These are phyloP conservation scores for Phrynosoma platyrhinos DNA, from an alignment of 2,113 vertebrate genomes.

Conservation along the genomic window DNA sequence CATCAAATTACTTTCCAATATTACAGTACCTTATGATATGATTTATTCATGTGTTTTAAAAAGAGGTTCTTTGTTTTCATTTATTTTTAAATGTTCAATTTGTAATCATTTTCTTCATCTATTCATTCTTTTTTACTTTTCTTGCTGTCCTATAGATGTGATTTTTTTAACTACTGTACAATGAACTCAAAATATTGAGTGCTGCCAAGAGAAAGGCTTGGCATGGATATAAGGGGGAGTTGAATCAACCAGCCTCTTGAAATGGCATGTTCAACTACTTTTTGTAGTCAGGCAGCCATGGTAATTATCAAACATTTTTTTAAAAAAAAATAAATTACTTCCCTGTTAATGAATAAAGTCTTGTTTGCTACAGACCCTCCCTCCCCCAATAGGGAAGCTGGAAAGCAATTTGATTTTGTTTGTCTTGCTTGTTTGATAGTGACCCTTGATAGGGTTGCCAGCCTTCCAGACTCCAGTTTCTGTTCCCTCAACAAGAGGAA, in stretches of 20 bases:
- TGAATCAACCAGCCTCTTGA: not conserved
- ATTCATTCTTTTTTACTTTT: not conserved
- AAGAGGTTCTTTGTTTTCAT: not conserved
- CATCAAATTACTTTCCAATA: not conserved
- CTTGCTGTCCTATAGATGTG: not conserved
- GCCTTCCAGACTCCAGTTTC: not conserved
- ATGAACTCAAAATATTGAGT: not conserved
- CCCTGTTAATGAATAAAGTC: constrained; percentile 14
- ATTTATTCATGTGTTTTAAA: not conserved
- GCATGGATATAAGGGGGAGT: not conserved
- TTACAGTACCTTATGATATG: not conserved
- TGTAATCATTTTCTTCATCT: not conserved
- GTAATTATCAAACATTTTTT: constrained; percentile 21
- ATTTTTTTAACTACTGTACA: not conserved
- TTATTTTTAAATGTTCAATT: not conserved
- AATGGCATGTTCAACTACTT: constrained; percentile 21
- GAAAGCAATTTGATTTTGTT: constrained; percentile 19
- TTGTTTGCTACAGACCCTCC: not conserved
- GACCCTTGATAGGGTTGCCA: not conserved
- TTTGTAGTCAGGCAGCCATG: constrained; percentile 17
- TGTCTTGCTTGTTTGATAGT: not conserved
- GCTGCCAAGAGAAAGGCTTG: not conserved
- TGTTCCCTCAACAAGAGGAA: not conserved
- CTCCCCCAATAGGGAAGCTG: not conserved
- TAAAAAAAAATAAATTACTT: constrained; percentile 15